Conservation (phyloP, 1,140 invertebrate species). For the Episyrphus balteatus region DNA sequence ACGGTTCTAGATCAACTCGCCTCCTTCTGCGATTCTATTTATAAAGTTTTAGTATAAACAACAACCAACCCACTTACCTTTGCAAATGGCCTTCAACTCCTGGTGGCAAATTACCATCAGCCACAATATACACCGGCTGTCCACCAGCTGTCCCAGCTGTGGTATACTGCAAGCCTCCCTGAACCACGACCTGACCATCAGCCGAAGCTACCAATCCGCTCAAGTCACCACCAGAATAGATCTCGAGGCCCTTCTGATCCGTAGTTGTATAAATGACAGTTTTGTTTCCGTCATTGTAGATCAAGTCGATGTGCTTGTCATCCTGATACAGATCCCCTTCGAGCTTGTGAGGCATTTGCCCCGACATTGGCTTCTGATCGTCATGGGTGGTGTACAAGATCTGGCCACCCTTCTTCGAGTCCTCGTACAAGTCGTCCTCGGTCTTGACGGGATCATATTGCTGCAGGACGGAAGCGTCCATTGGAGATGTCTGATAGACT, state of each 20-base stretch:
- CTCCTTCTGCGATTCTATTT: no score
- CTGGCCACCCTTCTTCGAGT: constrained; percentile 32
- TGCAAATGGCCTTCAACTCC: constrained; percentile 32
- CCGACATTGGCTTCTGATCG: constrained; percentile 41
- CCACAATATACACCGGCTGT: constrained; percentile 33
- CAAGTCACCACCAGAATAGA: constrained; percentile 40
- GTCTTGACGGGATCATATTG: constrained; percentile 32
- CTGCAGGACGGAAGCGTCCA: constrained; percentile 29
- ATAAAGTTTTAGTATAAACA: no score
- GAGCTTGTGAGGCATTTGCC: constrained; percentile 33
- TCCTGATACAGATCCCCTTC: constrained; percentile 29
- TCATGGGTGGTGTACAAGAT: constrained; percentile 36
- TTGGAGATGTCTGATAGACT: constrained; percentile 30
- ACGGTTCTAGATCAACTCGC: no score
- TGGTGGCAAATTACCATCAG: constrained; percentile 20
- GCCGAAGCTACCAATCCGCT: constrained; percentile 31
- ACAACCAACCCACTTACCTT: constrained; percentile 22
- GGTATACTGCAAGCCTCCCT: constrained; percentile 31
- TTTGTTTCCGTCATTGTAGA: constrained; percentile 70
- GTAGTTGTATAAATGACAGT: constrained; percentile 64
- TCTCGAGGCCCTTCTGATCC: constrained; percentile 39
- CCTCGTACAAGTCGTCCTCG: constrained; percentile 33
- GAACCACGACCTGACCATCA: constrained; percentile 32
- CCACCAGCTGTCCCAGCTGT: constrained; percentile 19
- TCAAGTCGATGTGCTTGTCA: constrained; percentile 52